Conservation (phyloP, 1,140 invertebrate genomes). For the Nephila pilipes region DNA sequence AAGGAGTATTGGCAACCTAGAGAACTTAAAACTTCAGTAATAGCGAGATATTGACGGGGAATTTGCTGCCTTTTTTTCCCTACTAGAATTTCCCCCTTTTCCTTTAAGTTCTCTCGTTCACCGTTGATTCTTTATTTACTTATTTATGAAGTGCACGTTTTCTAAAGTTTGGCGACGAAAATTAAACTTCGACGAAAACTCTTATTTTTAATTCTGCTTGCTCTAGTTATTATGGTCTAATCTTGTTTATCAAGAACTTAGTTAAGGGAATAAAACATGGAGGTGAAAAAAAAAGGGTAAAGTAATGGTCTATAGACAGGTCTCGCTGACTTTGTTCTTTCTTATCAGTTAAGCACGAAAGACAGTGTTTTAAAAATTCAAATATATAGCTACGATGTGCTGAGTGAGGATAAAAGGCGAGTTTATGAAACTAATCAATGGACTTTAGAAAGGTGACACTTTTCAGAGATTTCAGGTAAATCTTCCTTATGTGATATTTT, state of each 20-base stretch:
- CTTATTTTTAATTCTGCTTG: slow-evolving; percentile 38
- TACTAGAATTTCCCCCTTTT: not conserved
- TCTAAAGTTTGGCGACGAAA: slow-evolving; percentile 62
- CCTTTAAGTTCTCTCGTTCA: slow-evolving; percentile 5
- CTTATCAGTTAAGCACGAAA: slow-evolving; percentile 35
- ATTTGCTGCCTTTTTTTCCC: not conserved
- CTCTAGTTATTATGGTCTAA: slow-evolving; percentile 51
- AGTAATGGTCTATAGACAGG: slow-evolving; percentile 17
- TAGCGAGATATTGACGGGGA: slow-evolving; percentile 70
- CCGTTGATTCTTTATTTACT: slow-evolving; percentile 6
- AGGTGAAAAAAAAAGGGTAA: not conserved
- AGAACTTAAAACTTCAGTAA: slow-evolving; percentile 74
- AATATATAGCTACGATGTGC: not conserved
- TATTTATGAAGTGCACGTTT: slow-evolving; percentile 57
- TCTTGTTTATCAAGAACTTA: slow-evolving; percentile 74
- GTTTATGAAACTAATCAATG: slow-evolving; percentile 30
- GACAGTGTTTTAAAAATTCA: slow-evolving; percentile 44
- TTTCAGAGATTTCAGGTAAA: not conserved
- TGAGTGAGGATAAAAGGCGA: not conserved
- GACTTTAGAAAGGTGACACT: slow-evolving; percentile 18
- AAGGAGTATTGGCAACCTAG: slow-evolving; percentile 68
- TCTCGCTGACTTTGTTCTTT: slow-evolving; percentile 59
- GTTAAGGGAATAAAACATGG: slow-evolving; percentile 13
- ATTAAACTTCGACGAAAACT: slow-evolving; percentile 70
- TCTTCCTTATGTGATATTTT: slow-evolving; percentile 7